Evolutionary conservation across 2,113 vertebrate species (phyloP), one percentile per base, ranked within the genome.

Genomic region (Pollachius pollachius): DNA sequence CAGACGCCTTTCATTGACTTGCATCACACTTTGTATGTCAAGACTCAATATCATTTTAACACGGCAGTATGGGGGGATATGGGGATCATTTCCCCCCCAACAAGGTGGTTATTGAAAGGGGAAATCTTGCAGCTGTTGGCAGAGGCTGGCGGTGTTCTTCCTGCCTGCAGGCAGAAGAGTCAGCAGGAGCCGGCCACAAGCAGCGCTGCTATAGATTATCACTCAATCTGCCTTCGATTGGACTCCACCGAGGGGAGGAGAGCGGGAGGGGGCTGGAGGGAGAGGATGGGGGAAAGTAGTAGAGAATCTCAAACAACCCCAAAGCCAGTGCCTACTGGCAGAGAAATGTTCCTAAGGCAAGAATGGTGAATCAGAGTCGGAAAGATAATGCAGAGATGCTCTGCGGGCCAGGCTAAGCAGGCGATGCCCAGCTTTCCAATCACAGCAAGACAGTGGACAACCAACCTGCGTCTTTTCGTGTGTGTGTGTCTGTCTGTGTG

Each of bases 221-320:
- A 81, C 89, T 93, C 88, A 90, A 88, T 91, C 89, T 89, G 83
- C 68, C 76, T 88, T 90, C 78, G 81, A 87, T 88, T 85, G 77
- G 78, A 77, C 74, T 80, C 81, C 72, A 64, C 82, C 81, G 72
- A 69, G 69, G 18, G 59, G 62, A 59, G 67, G 62, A 62, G 27
- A 59, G 48, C 57, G 78, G 30, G 30, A 34, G 30, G 30, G 30
- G 30, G 30, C 30, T 34, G 30, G 30, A 34, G 30, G 30, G 6
- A 34, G 30, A 34, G 30, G 30, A 34, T 12, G 30, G 30, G 30
- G 30, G 30, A 4, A 4, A 4, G 30, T 3, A 30, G 30, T 34
- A 34, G 30, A 34, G 30, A 34, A 34, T 34, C 30, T 5, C 30
- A 34, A 7, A 34, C 4, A 34, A 34, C 56, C 57, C 57, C 15